Base-by-base conservation (phyloP, 2,888 invertebrate genomes). In the Melinopterus prodromus region DNA sequence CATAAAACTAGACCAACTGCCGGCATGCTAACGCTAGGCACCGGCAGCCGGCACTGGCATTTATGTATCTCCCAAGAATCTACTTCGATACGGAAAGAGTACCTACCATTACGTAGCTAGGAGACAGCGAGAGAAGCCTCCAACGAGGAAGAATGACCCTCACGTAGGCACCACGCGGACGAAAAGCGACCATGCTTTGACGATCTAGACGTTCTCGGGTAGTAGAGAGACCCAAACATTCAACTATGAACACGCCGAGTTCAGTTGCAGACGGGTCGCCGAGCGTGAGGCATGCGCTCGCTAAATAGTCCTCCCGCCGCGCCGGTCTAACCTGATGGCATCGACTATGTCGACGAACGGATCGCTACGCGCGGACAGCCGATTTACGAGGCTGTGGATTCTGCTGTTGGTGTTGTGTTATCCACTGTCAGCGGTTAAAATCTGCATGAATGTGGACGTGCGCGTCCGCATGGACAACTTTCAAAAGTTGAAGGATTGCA, bases 381-480 rank as follows among this genome's bases (percentile, higher is more conserved):
- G 26, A 26, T 3, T 26, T 26, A 78, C 71, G 69, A 53, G 26
- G 26, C 53, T 53, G 36, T 37, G 38, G 26, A 70, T 16, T 0
- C n/a, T 74, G 5, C 72, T 78, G 6, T 16, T 72, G 53, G 74
- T 74, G 74, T 36, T 74, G 74, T 35, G n/a, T 6, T 74, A 36
- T 74, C 12, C 74, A 3, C 12, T 26, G 3, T 78, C 35, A 36
- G 84, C 81, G 69, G 71, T 82, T 14, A 85, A 84, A 16, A 85
- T 85, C 86, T 94, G 94, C 85, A 87, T 87, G 70, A 91, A 90
- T 81, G 89, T 92, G 81, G 93, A 93, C 84, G 91, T 94, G 78
- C 90, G 93, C 72, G 92, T 92, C 84, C 83, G 85, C 5, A 90
- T 91, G 71, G 82, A 84, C 0, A 86, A 86, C 72, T 89, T 93